Evolutionary conservation across 1,140 invertebrate genomes (phyloP).

Genomic region (Drosophila ficusphila): DNA sequence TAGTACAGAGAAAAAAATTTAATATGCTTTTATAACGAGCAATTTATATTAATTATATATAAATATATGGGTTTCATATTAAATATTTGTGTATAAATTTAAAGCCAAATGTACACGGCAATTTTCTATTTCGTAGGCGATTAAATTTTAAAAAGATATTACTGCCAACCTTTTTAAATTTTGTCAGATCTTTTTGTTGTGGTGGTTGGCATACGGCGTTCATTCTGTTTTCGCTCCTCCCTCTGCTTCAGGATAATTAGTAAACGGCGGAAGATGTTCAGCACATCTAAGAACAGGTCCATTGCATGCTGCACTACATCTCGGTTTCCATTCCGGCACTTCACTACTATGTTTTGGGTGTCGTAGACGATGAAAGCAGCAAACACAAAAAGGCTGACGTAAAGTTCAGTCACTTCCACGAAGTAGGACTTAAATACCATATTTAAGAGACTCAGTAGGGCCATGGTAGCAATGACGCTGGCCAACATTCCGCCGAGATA

Average conservation of each 20-base stretch:
- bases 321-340: constrained; percentile 93
- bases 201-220: constrained; percentile 56
- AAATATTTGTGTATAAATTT: constrained; percentile 31
- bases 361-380: constrained; percentile 98
- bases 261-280: constrained; percentile 95
- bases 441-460: constrained; percentile 92
- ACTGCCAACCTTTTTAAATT: background rate
- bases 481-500: constrained; percentile 93
- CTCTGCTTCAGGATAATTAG: constrained; percentile 95
- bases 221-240: constrained; percentile 85
- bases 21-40: no score
- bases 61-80: constrained; percentile 17
- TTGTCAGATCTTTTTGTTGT: background rate
- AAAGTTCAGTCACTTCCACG: constrained; percentile 93
- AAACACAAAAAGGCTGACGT: constrained; percentile 94
- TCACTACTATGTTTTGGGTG: constrained; percentile 98
- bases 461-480: constrained; percentile 91
- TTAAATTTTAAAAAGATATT: constrained; percentile 23
- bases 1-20: background rate
- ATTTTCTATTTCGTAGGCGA: background rate
- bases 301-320: constrained; percentile 96
- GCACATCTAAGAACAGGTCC: constrained; percentile 96
- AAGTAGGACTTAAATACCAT: constrained; percentile 93
- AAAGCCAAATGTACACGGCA: constrained; percentile 48
- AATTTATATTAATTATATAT: background rate